A percentile compares a stretch with the other conserved stretches of the same genome.
Evolutionary conservation across 2,797 vertebrate species (phyloP).

Genomic region (Falco berigora): DNA sequence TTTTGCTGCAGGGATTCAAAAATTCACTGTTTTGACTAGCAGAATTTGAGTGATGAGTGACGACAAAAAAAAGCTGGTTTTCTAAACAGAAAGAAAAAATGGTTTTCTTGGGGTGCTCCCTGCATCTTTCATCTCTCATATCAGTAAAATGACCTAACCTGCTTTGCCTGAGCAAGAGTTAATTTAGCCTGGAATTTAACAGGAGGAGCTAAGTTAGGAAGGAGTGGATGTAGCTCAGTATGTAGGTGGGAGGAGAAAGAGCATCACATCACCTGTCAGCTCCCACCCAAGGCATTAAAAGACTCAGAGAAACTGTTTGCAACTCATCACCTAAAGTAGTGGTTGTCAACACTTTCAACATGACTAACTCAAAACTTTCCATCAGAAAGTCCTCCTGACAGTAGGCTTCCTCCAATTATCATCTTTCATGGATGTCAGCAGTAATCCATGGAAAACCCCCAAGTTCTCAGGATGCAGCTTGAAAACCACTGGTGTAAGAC

Average conservation of each 20-base stretch:
- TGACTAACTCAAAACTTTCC: not conserved
- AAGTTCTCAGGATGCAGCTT: not conserved
- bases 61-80: not conserved
- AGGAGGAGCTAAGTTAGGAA: not conserved
- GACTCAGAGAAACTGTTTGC: not conserved
- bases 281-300: not conserved
- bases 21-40: not conserved
- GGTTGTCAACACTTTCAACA: not conserved
- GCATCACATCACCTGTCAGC: not conserved
- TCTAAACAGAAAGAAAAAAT: not conserved
- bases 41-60: not conserved
- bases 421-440: not conserved
- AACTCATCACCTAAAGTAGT: not conserved
- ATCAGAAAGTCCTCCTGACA: not conserved
- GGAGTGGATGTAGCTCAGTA: not conserved
- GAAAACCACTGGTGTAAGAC: not conserved
- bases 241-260: not conserved
- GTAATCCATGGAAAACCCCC: not conserved
- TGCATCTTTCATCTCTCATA: not conserved
- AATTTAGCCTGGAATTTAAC: not conserved
- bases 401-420: not conserved
- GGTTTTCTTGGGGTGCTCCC: not conserved
- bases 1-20: not conserved
- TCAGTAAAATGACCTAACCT: not conserved
- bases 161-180: not conserved